Base-by-base conservation (phyloP, 2,888 invertebrate species). In the Mystacides longicornis region DNA sequence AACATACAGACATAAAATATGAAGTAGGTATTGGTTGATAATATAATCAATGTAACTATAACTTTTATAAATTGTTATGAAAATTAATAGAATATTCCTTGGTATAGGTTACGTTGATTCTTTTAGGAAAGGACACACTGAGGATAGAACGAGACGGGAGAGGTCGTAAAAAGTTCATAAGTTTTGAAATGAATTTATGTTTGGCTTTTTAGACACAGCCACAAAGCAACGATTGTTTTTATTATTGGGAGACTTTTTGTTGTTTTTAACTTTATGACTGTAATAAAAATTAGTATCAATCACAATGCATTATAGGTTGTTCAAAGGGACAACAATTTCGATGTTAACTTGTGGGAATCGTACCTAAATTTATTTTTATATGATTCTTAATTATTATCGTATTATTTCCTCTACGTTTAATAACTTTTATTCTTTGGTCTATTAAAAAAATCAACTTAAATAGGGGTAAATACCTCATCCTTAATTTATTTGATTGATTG, bases 271-370 rank as follows among this genome's bases (percentile, higher is more conserved):
- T 37, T 37, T 37, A 37, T 16, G 37, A 37, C 37, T 14, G 37
- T 37, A 37, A 37, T 37, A 37, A 37, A 37, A 37, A 37, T 37
- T 37, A 37, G 37, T 7, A 37, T 37, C 37, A 37, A 37, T 37
- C 37, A 37, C 5, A 27, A 27, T 11, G 27, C 27, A 27, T 27
- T 27, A 27, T 37, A 14, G 3, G 37, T 37, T 37, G 37, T 37
- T 37, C 14, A 37, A 37, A 16, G 14, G 7, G 14, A 37, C 14
- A 37, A 37, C 16, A 37, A 37, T 37, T 37, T 37, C 37, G 3
- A 7, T 37, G 7, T 37, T 37, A 16, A 7, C n/a, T 3, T 37
- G 37, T 37, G 37, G 37, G 14, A 37, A 37, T 37, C 16, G 27
- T 27, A 27, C 27, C 27, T 27, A 27, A 7, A 27, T 27, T 27